Evolutionary conservation across 1,140 invertebrate species (phyloP).

Genomic region (Cyclina sinensis): DNA sequence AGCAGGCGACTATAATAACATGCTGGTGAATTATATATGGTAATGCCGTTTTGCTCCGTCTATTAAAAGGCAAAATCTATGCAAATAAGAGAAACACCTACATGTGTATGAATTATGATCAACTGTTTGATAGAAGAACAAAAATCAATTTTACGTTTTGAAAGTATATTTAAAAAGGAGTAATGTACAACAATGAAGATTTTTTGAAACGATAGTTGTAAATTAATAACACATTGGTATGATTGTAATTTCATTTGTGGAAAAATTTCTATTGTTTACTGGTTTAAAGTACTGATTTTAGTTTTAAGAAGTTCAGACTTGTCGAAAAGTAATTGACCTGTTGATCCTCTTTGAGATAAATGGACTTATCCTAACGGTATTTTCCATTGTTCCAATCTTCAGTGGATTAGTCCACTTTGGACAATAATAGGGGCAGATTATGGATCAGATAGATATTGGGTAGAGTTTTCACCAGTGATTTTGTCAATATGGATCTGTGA

Average conservation of each 20-base stretch:
- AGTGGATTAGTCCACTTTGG: conserved; percentile 29
- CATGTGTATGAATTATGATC: neutral
- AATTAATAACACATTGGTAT: conserved; percentile 16
- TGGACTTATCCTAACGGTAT: neutral
- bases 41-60: neutral
- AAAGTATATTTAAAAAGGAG: neutral
- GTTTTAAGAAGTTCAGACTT: conserved; percentile 4
- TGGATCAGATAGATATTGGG: conserved; percentile 21
- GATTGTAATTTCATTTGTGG: conserved; percentile 7
- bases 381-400: conserved; percentile 29
- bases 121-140: neutral
- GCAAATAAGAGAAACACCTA: neutral
- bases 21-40: conserved; percentile 8
- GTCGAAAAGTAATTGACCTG: conserved; percentile 16
- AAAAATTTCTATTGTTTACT: conserved; percentile 10
- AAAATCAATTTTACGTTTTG: conserved; percentile 3
- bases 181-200: conserved; percentile 3
- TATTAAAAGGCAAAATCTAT: neutral
- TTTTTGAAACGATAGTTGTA: neutral
- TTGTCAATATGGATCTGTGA: conserved; percentile 42
- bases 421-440: conserved; percentile 7
- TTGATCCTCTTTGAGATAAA: conserved; percentile 12
- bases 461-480: conserved; percentile 40
- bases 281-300: neutral
- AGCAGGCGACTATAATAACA: neutral